Evolutionary conservation across 2,888 invertebrate species (phyloP).

Genomic region (Drosophila differens): DNA sequence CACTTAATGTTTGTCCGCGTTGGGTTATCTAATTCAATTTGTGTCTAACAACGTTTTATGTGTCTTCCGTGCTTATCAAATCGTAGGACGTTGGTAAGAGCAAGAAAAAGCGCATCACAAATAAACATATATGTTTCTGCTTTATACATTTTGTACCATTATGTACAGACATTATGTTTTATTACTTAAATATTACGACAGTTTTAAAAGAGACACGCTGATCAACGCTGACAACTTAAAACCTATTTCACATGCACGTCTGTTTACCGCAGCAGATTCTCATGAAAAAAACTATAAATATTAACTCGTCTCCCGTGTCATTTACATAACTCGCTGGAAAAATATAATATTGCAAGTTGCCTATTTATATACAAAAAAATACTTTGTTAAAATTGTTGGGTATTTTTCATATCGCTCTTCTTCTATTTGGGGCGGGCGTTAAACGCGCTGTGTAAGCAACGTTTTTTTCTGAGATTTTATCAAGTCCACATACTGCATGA

Average conservation of each 20-base stretch:
- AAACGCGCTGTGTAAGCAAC: conserved; percentile 50
- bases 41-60: conserved; percentile 38
- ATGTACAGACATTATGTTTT: conserved; percentile 63
- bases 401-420: conserved; percentile 7
- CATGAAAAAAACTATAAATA: conserved; percentile 35
- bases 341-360: conserved; percentile 20
- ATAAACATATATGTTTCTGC: conserved; percentile 1
- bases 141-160: conserved; percentile 25
- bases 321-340: conserved; percentile 68
- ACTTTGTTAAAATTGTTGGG: conserved; percentile 34
- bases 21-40: conserved; percentile 76
- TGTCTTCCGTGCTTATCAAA: conserved; percentile 56
- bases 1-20: conserved; percentile 28
- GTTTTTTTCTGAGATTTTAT: conserved; percentile 48
- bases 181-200: conserved; percentile 76
- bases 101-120: not conserved
- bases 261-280: conserved; percentile 62
- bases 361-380: conserved; percentile 40
- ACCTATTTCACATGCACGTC: conserved; percentile 74
- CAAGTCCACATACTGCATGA: conserved; percentile 22
- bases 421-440: conserved; percentile 43
- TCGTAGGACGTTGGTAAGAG: conserved; percentile 40
- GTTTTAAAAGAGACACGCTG: conserved; percentile 57
- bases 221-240: conserved; percentile 71
- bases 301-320: conserved; percentile 27